Evolutionary conservation across 2,113 vertebrate species (phyloP).

Genomic region (Echinops telfairi): DNA sequence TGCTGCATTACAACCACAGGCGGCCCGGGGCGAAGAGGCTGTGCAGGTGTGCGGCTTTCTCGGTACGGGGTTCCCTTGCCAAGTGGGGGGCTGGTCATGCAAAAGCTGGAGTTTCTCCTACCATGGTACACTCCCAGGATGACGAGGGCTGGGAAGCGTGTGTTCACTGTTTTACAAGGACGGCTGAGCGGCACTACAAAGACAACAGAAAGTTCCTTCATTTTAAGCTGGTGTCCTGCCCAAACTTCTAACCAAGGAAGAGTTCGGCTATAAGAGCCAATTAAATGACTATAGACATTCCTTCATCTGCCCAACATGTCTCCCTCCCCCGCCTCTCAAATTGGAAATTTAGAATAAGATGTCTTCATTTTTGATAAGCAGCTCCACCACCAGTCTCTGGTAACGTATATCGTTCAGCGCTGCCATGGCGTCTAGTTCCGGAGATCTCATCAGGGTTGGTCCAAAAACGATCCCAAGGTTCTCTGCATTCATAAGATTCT

Average conservation of each 20-base stretch:
- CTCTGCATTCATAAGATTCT: conserved; percentile 98
- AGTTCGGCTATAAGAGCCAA: conserved; percentile 84
- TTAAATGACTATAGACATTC: conserved; percentile 89
- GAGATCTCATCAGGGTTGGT: conserved; percentile 97
- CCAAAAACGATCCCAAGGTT: conserved; percentile 98
- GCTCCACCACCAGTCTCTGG: conserved; percentile 99
- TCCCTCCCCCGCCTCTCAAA: conserved; percentile 84
- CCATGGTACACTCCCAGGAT: conserved; percentile 90
- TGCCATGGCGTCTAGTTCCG: conserved; percentile 95
- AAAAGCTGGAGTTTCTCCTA: conserved; percentile 89
- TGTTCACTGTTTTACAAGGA: conserved; percentile 87
- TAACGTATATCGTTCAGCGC: conserved; percentile 98
- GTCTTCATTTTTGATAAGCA: conserved; percentile 98
- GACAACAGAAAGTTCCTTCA: conserved; percentile 90
- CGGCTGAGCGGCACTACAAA: conserved; percentile 86
- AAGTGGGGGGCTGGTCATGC: conserved; percentile 94
- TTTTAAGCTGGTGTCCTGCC: conserved; percentile 90
- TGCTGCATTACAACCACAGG: conserved; percentile 93
- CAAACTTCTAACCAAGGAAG: conserved; percentile 86
- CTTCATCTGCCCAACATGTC: conserved; percentile 87
- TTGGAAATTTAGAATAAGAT: conserved; percentile 93
- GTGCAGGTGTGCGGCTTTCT: conserved; percentile 87
- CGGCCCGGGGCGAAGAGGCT: conserved; percentile 89
- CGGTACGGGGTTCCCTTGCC: conserved; percentile 91
- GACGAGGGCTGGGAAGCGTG: conserved; percentile 88